These are phyloP conservation scores for Forbesichthys papilliferus DNA, from an alignment of 2,113 vertebrate genomes.

Conservation along the genomic window DNA sequence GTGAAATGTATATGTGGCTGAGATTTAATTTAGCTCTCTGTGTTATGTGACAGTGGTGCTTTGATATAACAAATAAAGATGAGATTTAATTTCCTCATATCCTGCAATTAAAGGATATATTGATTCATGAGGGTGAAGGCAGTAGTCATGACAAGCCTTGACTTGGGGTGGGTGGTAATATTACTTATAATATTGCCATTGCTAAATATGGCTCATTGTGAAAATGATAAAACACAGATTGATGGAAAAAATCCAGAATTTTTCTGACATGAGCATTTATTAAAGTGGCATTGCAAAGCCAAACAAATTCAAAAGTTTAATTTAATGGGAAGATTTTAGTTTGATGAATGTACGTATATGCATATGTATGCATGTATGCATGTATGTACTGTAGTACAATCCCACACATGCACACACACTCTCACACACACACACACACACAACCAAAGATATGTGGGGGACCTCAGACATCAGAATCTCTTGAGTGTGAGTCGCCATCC, in stretches of 20 bases:
- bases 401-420: neutral
- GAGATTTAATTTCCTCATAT: constrained; percentile 2
- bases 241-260: neutral
- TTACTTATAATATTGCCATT: no score
- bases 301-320: neutral
- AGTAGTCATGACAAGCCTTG: no score
- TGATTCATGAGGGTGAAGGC: no score
- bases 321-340: neutral
- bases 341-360: neutral
- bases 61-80: constrained; percentile 18
- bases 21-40: constrained; percentile 52
- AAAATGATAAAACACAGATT: no score
- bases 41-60: constrained; percentile 28
- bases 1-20: constrained; percentile 47
- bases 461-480: constrained; percentile 72
- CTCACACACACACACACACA: neutral
- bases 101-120: neutral
- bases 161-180: no score
- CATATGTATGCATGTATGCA: neutral
- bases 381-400: neutral
- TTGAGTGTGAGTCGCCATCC: constrained; percentile 67
- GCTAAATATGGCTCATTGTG: no score
- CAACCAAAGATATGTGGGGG: constrained; percentile 62
- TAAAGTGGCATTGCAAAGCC: neutral
- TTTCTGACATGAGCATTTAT: neutral